Evolutionary conservation across 2,888 invertebrate species (phyloP).

Genomic region (Tineola bisselliella): DNA sequence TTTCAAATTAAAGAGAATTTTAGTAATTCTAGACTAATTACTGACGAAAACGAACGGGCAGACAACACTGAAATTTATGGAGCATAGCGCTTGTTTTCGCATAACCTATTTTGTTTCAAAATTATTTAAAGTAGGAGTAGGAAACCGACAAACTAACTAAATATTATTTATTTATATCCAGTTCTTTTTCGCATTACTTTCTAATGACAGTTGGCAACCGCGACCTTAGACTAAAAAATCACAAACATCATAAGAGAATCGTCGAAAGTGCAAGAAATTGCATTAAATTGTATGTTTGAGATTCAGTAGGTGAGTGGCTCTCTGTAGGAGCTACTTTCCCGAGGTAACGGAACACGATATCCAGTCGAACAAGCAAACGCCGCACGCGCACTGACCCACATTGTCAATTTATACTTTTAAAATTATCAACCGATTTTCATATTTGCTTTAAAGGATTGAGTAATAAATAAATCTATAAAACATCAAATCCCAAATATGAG

Average conservation of each 20-base stretch:
- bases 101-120: neutral
- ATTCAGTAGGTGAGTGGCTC: slow-evolving; percentile 14
- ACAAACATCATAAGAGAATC: neutral
- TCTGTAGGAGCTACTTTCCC: slow-evolving; percentile 31
- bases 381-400: neutral
- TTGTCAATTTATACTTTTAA: neutral
- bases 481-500: neutral
- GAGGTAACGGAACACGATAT: slow-evolving; percentile 26
- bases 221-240: slow-evolving; percentile 4
- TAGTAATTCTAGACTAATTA: slow-evolving; percentile 6
- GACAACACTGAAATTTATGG: neutral
- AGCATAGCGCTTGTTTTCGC: neutral
- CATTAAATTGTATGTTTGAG: slow-evolving; percentile 5
- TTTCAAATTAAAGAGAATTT: neutral
- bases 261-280: slow-evolving; percentile 5
- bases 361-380: slow-evolving; percentile 2
- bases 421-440: neutral
- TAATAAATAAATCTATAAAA: too few relatives aligned
- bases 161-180: too few relatives aligned
- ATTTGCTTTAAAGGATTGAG: too few relatives aligned
- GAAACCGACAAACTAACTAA: too few relatives aligned
- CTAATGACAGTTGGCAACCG: neutral
- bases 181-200: neutral
- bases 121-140: too few relatives aligned
- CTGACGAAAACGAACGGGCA: neutral